Evolutionary conservation across 2,797 vertebrate genomes (phyloP).

Genomic region (Rhinophrynus dorsalis): DNA sequence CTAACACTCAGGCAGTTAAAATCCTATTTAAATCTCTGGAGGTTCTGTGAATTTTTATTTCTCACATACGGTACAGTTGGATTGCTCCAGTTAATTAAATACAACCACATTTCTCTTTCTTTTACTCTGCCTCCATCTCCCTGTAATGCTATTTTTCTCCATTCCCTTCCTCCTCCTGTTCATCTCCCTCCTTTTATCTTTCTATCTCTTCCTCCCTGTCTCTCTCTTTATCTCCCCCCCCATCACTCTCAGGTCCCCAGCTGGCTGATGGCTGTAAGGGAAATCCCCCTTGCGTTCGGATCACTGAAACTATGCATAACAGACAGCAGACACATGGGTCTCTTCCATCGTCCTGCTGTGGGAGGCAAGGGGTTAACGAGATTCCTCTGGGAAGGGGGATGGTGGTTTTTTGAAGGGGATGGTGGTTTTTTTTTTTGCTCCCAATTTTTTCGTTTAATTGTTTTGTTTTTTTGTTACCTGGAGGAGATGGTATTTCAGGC

Average conservation of each 20-base stretch:
- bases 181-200: neutral
- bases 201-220: constrained; percentile 6
- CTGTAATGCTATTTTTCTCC: constrained; percentile 66
- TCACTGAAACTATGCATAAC: constrained; percentile 28
- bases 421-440: constrained; percentile 19
- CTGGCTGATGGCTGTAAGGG: constrained; percentile 46
- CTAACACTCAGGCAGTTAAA: too few species aligned
- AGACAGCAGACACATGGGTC: neutral
- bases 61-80: too few species aligned
- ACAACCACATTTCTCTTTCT: too few species aligned
- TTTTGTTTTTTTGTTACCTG: constrained; percentile 50
- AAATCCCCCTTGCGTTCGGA: constrained; percentile 40
- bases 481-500: constrained; percentile 48
- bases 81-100: too few species aligned
- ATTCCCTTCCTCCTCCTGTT: neutral
- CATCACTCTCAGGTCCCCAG: constrained; percentile 37
- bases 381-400: constrained; percentile 20
- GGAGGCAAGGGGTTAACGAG: constrained; percentile 33
- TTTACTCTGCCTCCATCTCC: too few species aligned
- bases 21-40: too few species aligned
- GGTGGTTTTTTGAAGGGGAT: constrained; percentile 28
- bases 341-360: neutral
- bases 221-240: neutral
- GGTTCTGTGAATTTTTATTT: too few species aligned
- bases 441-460: constrained; percentile 48